phyloP scores from a whole-genome alignment of 2,888 invertebrate genomes.

The Lymantria monacha region DNA sequence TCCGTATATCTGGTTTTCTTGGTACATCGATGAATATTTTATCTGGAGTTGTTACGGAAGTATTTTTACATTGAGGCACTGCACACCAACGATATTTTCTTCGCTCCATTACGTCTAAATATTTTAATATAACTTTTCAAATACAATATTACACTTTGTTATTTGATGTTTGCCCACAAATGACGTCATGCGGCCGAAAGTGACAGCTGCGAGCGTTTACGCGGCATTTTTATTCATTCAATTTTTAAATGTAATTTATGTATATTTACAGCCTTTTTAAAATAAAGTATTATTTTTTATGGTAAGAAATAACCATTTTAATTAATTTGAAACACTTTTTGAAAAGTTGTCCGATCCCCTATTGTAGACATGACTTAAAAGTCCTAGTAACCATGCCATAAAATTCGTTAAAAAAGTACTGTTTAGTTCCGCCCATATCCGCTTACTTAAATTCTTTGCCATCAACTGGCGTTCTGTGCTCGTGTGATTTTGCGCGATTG shows the following conservation, averaged over 20 bases:
- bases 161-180: not conserved
- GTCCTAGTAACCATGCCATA: no score
- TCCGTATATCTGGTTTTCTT: not conserved
- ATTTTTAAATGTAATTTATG: not conserved
- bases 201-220: not conserved
- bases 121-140: not conserved
- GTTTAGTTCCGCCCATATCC: no score
- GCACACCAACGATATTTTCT: conserved; percentile 9
- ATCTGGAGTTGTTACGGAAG: not conserved
- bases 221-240: not conserved
- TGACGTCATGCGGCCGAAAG: conserved; percentile 9
- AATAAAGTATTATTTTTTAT: not conserved
- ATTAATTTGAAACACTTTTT: not conserved
- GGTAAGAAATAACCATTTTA: not conserved
- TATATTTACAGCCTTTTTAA: not conserved
- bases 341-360: not conserved
- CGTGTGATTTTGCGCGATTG: no score
- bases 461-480: no score
- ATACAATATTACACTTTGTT: not conserved
- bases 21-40: not conserved
- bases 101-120: not conserved
- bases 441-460: no score
- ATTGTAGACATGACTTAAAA: not conserved
- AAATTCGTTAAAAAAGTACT: no score
- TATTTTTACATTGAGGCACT: conserved; percentile 6